Percentiles rank a stretch among this genome's conserved stretches.
Conservation (phyloP, 2,797 vertebrate species). For the Eulemur rubriventer region DNA sequence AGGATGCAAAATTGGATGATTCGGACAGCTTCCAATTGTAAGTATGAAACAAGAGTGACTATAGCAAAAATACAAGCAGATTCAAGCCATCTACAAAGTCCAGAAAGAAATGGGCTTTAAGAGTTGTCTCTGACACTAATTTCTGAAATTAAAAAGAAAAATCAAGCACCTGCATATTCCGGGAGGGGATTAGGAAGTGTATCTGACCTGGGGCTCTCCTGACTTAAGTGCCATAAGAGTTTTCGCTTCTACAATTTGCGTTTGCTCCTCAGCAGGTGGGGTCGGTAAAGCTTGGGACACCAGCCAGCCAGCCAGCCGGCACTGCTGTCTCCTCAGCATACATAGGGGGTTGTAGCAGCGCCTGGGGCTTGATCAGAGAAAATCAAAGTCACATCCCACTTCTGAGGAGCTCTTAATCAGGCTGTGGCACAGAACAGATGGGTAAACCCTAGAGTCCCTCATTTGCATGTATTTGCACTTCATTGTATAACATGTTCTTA, state of each 20-base stretch:
- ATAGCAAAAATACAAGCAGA: neutral
- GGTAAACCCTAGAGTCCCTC: neutral
- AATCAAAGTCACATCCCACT: neutral
- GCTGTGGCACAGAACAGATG: neutral
- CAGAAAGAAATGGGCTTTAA: neutral
- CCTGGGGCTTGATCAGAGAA: neutral
- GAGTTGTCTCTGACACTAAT: neutral
- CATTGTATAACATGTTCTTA: neutral
- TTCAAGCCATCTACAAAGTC: neutral
- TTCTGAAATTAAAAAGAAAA: neutral
- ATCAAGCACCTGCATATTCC: neutral
- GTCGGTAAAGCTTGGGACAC: accelerated
- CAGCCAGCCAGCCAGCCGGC: too few relatives aligned
- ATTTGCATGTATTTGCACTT: constrained; percentile 5
- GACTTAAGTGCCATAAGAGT: accelerated
- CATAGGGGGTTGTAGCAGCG: neutral
- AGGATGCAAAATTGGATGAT: neutral
- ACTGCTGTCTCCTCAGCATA: neutral
- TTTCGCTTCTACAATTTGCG: neutral
- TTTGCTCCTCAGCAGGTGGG: neutral
- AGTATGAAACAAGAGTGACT: neutral
- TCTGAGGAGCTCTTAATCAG: neutral
- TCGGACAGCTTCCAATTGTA: neutral
- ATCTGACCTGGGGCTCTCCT: neutral
- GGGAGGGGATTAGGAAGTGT: neutral